Conservation (phyloP, 1,140 invertebrate genomes). For the Macrocentrus cingulum region DNA sequence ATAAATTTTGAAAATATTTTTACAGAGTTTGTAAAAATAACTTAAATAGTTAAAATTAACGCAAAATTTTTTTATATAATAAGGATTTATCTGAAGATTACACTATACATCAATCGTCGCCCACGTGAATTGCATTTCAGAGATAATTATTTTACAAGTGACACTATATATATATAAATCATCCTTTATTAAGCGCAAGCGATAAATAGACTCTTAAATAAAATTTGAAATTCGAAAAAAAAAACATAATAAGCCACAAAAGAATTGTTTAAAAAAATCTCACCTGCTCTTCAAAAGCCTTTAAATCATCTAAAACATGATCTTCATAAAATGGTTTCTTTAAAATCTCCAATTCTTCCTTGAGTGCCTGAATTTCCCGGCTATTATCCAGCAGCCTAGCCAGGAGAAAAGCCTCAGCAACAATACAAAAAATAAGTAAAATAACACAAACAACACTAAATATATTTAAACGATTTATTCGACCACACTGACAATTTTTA, state of each 20-base stretch:
- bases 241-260: too few species aligned
- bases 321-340: conserved; percentile 46
- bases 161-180: background rate
- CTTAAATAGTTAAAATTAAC: too few species aligned
- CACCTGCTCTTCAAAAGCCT: conserved; percentile 52
- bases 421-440: conserved; percentile 37
- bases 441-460: conserved; percentile 39
- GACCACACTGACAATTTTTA: conserved; percentile 28
- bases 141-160: conserved; percentile 15
- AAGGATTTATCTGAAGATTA: too few species aligned
- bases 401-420: conserved; percentile 47
- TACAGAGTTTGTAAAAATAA: too few species aligned
- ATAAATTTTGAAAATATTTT: too few species aligned
- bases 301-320: conserved; percentile 46
- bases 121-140: background rate
- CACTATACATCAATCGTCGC: conserved; percentile 5
- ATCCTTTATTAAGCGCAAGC: background rate
- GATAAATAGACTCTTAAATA: conserved; percentile 4
- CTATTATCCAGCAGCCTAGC: conserved; percentile 35
- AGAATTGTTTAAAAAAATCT: too few species aligned
- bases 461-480: conserved; percentile 33
- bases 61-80: too few species aligned
- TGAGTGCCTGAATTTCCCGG: conserved; percentile 43
- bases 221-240: background rate
- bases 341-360: conserved; percentile 43